Conservation (phyloP, 2,888 invertebrate species). For the Ophion obscuratus region DNA sequence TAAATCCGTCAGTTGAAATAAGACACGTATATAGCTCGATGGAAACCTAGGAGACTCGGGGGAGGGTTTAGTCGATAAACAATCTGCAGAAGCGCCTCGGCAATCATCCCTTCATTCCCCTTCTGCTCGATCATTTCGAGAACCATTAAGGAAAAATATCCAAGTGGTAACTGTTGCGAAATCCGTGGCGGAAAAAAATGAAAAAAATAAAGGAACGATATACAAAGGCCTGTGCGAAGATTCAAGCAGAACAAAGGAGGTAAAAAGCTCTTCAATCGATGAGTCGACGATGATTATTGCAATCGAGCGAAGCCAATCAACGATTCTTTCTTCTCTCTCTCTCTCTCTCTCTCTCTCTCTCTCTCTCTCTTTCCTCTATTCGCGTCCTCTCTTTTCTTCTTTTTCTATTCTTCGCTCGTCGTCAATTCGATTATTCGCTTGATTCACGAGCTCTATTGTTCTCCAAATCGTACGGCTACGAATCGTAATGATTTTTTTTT, state of each 20-base stretch:
- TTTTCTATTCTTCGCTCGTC: conserved; percentile 41
- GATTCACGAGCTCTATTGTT: conserved; percentile 48
- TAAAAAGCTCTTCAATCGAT: conserved; percentile 45
- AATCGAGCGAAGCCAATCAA: conserved; percentile 68
- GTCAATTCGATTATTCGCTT: conserved; percentile 57
- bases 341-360: conserved; percentile 5
- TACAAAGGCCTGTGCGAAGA: conserved; percentile 14
- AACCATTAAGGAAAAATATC: conserved; percentile 28
- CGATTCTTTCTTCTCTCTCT: conserved; percentile 57
- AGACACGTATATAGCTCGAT: conserved; percentile 21
- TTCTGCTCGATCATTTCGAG: conserved; percentile 50
- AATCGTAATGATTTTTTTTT: conserved; percentile 50
- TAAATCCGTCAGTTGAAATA: conserved; percentile 9
- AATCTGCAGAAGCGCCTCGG: conserved; percentile 52
- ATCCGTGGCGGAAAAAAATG: not conserved
- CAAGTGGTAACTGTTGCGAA: conserved; percentile 17
- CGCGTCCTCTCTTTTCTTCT: conserved; percentile 18
- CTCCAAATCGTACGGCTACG: not conserved
- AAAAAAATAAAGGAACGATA: not conserved
- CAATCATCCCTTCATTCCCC: conserved; percentile 55
- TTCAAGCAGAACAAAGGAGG: conserved; percentile 37
- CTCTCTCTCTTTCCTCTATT: conserved; percentile 23
- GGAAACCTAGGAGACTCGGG: conserved; percentile 61
- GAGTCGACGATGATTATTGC: conserved; percentile 62
- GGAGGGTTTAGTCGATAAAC: conserved; percentile 66